Percentiles rank a stretch among this genome's conserved stretches.
These are phyloP conservation scores for Myotis pilosus DNA, from an alignment of 2,797 vertebrate genomes.

Conservation along the genomic window DNA sequence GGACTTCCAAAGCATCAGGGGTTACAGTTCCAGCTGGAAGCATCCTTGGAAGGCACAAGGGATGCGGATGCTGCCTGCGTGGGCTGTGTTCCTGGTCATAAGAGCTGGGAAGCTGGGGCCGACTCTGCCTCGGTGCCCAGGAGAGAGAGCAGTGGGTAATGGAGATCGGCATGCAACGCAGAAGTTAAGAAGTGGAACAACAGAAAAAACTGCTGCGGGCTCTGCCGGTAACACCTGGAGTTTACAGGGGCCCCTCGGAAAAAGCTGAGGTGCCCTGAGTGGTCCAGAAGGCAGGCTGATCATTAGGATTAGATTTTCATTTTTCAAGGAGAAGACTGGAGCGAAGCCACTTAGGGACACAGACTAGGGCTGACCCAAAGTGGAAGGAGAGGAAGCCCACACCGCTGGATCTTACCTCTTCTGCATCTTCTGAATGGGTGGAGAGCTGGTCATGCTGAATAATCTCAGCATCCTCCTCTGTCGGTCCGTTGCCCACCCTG, in stretches of 20 bases:
- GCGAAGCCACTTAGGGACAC: not conserved
- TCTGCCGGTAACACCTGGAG: not conserved
- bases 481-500: conserved; percentile 96
- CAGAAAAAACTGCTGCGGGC: not conserved
- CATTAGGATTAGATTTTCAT: not conserved
- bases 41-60: not conserved
- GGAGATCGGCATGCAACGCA: not conserved
- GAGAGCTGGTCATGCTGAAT: conserved; percentile 98
- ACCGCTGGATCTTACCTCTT: conserved; percentile 90
- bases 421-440: conserved; percentile 93
- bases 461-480: conserved; percentile 97
- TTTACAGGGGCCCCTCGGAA: not conserved
- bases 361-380: not conserved
- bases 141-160: not conserved
- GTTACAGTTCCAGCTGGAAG: not conserved
- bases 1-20: conserved; percentile 15
- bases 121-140: not conserved
- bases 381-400: conserved; percentile 55
- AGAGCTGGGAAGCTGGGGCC: conserved; percentile 11
- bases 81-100: not conserved
- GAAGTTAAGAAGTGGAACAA: not conserved
- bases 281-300: not conserved
- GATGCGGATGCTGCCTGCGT: not conserved
- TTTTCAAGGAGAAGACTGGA: conserved; percentile 41
- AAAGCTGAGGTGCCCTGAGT: not conserved